Base-by-base conservation (phyloP, 2,797 vertebrate genomes). In the Crypturellus tataupa region DNA sequence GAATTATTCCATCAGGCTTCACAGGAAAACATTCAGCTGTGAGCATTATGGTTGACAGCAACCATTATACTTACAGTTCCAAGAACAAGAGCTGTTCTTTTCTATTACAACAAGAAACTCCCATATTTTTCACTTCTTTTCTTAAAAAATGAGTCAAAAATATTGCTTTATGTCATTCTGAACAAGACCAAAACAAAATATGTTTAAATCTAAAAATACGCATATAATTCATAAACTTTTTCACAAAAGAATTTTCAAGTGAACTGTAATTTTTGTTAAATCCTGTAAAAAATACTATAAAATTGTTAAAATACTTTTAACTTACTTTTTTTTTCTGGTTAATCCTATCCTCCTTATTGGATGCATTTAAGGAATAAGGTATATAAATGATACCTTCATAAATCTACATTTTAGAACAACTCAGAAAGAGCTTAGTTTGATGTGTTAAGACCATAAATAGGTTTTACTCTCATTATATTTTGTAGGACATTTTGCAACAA, bases 1-100 rank as follows among this genome's bases (percentile, higher is more conserved):
- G 67, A 94, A 94, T 94, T 92, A 96, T 80, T 96, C 70, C 84
- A 64, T 92, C 93, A 90, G 42, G 37, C 60, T 87, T 90, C 80
- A 71, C 79, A 90, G 37, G 73, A 88, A 84, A 94, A 76, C 63
- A 86, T 85, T 83, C 73, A 73, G 12, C 73, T 93, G 18, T 72
- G 79, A 94, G 63, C 59, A 49, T 91, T 87, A 86, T 46, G 70
- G 46, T 80, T 81, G 49, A 84, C 89, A 69, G 59, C 80, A 93
- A 39, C 81, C 69, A 70, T 94, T 92, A 56, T 46, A 39, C 63
- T 87, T 85, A 60, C 15, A 89, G 49, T 62, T 94, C 55, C 70
- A 93, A 81, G 68, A 96, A 87, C 80, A 92, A 49, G 44, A 68
- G 25, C 40, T 89, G 47, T 58, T 73, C 53, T 76, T 82, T 68